Evolutionary conservation across 2,797 vertebrate species (phyloP).

Genomic region (Lacerta agilis): DNA sequence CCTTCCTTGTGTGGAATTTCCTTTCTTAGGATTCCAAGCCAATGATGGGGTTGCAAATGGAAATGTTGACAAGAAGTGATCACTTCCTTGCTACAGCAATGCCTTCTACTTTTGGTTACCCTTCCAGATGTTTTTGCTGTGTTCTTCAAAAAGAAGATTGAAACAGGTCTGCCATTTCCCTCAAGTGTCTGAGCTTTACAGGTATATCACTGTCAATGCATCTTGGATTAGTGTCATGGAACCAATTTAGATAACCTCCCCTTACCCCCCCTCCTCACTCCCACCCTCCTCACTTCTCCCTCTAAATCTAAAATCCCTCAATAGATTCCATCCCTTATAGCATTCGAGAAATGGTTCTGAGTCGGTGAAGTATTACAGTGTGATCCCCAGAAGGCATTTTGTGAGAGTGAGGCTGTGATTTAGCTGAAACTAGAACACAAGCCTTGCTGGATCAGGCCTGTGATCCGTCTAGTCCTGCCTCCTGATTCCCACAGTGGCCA

Average conservation of each 20-base stretch:
- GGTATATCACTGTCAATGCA: no score
- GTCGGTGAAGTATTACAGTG: background rate
- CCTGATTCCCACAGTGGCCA: background rate
- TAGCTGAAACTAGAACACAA: background rate
- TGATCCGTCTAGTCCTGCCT: background rate
- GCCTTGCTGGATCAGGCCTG: background rate
- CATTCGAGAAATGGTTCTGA: background rate
- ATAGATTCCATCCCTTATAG: background rate
- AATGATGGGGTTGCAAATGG: background rate
- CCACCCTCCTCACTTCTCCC: background rate
- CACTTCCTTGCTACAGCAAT: background rate
- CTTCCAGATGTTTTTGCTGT: background rate
- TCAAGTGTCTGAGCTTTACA: background rate
- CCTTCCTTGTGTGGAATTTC: background rate
- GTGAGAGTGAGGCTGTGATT: background rate
- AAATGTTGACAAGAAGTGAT: background rate
- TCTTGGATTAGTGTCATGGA: background rate
- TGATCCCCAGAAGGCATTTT: background rate
- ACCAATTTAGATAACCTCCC: background rate
- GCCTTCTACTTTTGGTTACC: background rate
- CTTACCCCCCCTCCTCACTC: no score
- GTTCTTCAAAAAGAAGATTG: conserved; percentile 12
- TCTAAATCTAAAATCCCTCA: background rate
- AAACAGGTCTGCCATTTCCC: conserved; percentile 14
- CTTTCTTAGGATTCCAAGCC: background rate